A percentile compares a stretch with the other conserved stretches of the same genome.
Conservation (phyloP, 2,113 vertebrate genomes). For the Romanogobio albipinnatus region DNA sequence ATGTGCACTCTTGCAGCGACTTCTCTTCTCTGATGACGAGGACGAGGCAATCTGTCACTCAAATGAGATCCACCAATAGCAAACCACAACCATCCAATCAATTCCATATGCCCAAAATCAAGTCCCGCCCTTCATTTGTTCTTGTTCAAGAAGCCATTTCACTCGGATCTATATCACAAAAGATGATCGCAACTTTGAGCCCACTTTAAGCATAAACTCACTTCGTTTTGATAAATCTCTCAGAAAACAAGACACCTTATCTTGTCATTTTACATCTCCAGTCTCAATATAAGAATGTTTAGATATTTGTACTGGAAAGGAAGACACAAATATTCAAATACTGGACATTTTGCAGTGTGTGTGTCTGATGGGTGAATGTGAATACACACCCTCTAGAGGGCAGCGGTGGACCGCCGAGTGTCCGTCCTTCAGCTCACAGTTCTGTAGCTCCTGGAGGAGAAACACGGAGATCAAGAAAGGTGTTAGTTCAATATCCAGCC, state of each 20-base stretch:
- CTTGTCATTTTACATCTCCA: neutral
- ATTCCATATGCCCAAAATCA: too few relatives aligned
- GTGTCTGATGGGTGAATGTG: slow-evolving; percentile 9
- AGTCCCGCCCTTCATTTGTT: too few relatives aligned
- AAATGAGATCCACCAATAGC: too few relatives aligned
- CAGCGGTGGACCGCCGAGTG: slow-evolving; percentile 76
- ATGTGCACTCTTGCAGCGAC: too few relatives aligned
- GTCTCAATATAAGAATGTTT: neutral
- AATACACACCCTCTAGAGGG: slow-evolving; percentile 80
- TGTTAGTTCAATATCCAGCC: slow-evolving; percentile 50
- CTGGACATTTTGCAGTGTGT: too few relatives aligned
- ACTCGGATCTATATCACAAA: too few relatives aligned
- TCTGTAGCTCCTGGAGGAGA: slow-evolving; percentile 71
- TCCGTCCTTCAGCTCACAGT: slow-evolving; percentile 71
- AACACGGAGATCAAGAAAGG: slow-evolving; percentile 15
- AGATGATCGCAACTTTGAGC: too few relatives aligned
- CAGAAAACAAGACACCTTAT: neutral
- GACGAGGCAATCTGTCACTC: too few relatives aligned
- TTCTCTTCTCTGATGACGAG: too few relatives aligned
- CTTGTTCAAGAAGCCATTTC: too few relatives aligned
- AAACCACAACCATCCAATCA: too few relatives aligned
- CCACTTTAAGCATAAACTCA: too few relatives aligned
- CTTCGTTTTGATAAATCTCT: neutral
- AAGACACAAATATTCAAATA: neutral
- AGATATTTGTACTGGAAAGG: neutral